Base-by-base conservation (phyloP, 1,140 invertebrate genomes). In the Mamestra configurata region DNA sequence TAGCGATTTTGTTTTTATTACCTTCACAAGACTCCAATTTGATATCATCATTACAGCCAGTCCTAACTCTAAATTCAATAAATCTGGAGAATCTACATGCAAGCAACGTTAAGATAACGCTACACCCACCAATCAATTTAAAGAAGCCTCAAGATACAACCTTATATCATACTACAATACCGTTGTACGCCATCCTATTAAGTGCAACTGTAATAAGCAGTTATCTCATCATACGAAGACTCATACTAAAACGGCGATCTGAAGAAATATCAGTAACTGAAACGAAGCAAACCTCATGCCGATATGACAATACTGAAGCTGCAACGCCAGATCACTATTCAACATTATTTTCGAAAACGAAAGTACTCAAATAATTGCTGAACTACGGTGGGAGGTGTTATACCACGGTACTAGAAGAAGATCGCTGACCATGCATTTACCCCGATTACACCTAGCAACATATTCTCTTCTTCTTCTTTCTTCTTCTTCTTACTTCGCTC, bases 121-220 rank as follows among this genome's bases (percentile, higher is more conserved):
- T 31, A 20, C 68, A 71, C 13, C 4, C 68, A 27, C 68, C 68
- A 3, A 24, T 51, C 7, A 24, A 71, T n/a, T 13, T 71, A 24
- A 27, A 51, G 11, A 22, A 7, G 35, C 3, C 22, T 7, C 3
- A n/a, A 51, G 46, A 71, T 18, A 15, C 15, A n/a, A 27, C 35
- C 11, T 22, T 71, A 51, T 71, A 71, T 13, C 68, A 71, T 22
- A 71, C 68, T n/a, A 71, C 68, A 20, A 71, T 71, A 27, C 68
- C 68, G 15, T n/a, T 71, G 40, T 71, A 71, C 68, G 8, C 22
- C 8, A 51, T 71, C 15, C 22, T 71, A 31, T 27, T 51, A 15
- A 57, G 71, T 73, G n/a, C 71, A 73, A 13, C n/a, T 24, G 53
- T n/a, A 73, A 51, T 73, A 5, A 31, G 8, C 31, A 59, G 24